phyloP scores from a whole-genome alignment of 2,113 vertebrate genomes.

The Lophotis ruficrista region DNA sequence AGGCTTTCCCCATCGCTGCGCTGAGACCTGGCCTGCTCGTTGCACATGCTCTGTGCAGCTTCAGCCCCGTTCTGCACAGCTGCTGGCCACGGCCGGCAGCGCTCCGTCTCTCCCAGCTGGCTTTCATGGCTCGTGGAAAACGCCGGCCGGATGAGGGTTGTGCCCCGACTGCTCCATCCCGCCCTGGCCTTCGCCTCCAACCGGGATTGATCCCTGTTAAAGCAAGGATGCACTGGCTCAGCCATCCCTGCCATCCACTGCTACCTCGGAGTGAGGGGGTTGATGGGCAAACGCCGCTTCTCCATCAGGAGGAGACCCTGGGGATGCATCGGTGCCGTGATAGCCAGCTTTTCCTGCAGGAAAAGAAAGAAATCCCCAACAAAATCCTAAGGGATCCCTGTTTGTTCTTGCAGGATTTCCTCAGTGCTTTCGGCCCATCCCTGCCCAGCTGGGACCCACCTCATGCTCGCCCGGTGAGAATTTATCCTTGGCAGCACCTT shows the following conservation, averaged over 20 bases:
- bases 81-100: not conserved
- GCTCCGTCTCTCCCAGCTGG: not conserved
- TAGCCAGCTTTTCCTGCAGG: not conserved
- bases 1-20: accelerated
- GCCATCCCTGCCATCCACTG: not conserved
- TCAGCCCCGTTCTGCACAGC: not conserved
- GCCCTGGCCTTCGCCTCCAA: not conserved
- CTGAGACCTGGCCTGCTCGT: not conserved
- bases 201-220: not conserved
- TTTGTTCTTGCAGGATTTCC: not conserved
- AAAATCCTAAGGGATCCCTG: not conserved
- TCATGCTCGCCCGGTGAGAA: accelerated
- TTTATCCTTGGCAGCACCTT: not conserved
- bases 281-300: not conserved
- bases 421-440: not conserved
- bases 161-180: not conserved
- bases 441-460: not conserved
- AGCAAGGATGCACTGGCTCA: not conserved
- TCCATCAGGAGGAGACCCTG: not conserved
- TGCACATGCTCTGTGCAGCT: not conserved
- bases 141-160: not conserved
- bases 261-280: accelerated
- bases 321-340: accelerated
- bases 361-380: not conserved
- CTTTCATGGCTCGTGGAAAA: not conserved